Conservation (phyloP, 2,797 vertebrate species). For the Trematomus bernacchii region DNA sequence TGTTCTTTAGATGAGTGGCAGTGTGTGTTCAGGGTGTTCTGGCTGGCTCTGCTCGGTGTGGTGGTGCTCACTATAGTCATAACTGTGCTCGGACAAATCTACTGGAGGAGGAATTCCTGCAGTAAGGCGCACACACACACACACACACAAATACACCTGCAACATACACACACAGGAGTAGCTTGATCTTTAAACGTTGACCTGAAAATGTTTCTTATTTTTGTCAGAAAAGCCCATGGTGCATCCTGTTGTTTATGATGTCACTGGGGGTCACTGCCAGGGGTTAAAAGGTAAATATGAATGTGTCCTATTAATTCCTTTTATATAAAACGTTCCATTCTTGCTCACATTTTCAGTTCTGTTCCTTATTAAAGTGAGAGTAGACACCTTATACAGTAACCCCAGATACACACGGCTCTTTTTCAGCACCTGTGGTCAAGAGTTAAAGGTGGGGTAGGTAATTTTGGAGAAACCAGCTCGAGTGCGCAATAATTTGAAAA, state of each 20-base stretch:
- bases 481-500: too few species aligned
- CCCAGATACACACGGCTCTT: not conserved
- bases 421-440: not conserved
- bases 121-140: constrained; percentile 64
- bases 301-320: not conserved
- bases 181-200: not conserved
- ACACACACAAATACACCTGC: constrained; percentile 1
- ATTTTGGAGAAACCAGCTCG: too few species aligned
- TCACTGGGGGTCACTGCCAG: not conserved
- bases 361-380: not conserved
- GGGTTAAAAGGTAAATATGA: constrained; percentile 57
- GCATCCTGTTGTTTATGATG: not conserved
- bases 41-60: constrained; percentile 85
- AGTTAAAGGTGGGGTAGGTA: too few species aligned
- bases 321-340: not conserved
- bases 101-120: constrained; percentile 21
- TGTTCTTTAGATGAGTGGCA: constrained; percentile 76
- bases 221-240: constrained; percentile 49
- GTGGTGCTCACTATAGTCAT: constrained; percentile 81
- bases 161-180: not conserved
- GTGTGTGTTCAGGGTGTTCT: constrained; percentile 79
- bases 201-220: constrained; percentile 14
- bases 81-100: constrained; percentile 73
- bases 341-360: not conserved
- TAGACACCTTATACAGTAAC: not conserved